These are phyloP conservation scores for Piliocolobus tephrosceles DNA, from an alignment of 2,113 vertebrate genomes.

Conservation along the genomic window DNA sequence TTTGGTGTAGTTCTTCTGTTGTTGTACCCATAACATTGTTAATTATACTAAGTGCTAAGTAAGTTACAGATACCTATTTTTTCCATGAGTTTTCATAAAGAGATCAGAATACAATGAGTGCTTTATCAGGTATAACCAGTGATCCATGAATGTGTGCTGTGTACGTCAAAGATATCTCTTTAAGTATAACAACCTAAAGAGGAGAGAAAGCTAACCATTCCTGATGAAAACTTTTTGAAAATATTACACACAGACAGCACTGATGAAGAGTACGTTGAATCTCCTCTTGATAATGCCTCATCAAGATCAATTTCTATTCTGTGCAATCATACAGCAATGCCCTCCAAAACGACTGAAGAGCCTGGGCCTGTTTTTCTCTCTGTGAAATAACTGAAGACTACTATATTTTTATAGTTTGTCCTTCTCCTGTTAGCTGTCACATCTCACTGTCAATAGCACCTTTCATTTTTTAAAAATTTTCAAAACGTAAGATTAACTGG, in stretches of 20 bases:
- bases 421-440: slow-evolving; percentile 50
- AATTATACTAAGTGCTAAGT: not conserved
- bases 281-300: slow-evolving; percentile 41
- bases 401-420: slow-evolving; percentile 54
- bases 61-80: not conserved
- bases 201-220: not conserved
- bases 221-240: slow-evolving; percentile 46
- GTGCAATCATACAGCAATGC: slow-evolving; percentile 30
- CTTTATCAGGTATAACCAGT: slow-evolving; percentile 25
- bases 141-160: not conserved
- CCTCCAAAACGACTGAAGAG: slow-evolving; percentile 19
- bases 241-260: slow-evolving; percentile 15
- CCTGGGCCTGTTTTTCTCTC: not conserved
- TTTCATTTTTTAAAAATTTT: slow-evolving; percentile 46
- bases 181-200: slow-evolving; percentile 17
- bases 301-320: slow-evolving; percentile 63
- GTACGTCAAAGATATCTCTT: not conserved
- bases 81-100: not conserved
- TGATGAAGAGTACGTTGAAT: slow-evolving; percentile 45
- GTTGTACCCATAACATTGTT: not conserved
- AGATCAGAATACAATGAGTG: not conserved
- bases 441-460: slow-evolving; percentile 62
- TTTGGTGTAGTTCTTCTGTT: not conserved
- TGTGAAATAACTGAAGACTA: slow-evolving; percentile 46
- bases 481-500: slow-evolving; percentile 62